Conservation (phyloP, 2,113 vertebrate species). For the Heptranchias perlo region DNA sequence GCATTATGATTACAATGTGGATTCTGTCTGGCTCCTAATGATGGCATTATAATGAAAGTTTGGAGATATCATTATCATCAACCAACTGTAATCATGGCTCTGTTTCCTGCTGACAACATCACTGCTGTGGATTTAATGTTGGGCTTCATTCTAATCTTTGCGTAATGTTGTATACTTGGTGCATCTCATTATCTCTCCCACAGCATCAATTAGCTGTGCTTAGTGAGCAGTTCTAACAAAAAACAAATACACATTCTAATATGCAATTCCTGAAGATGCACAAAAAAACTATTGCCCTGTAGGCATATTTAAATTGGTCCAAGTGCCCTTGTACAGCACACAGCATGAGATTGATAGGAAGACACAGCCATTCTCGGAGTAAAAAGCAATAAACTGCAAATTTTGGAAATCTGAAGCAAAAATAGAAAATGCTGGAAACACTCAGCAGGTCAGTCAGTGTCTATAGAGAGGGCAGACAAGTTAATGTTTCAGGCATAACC, state of each 20-base stretch:
- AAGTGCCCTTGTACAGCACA: neutral
- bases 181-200: neutral
- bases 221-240: neutral
- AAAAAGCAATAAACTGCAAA: neutral
- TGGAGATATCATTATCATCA: neutral
- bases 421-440: neutral
- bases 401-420: neutral
- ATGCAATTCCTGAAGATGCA: neutral
- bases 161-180: neutral
- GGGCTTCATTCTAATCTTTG: neutral
- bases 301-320: neutral
- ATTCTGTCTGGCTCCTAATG: neutral
- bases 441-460: too few species aligned
- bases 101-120: conserved; percentile 11
- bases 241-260: too few species aligned
- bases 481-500: neutral
- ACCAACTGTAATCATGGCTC: neutral
- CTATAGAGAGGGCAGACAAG: too few species aligned
- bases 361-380: neutral
- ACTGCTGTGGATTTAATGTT: neutral
- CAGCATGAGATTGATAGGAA: neutral
- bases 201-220: conserved; percentile 19
- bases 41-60: neutral
- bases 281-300: neutral
- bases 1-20: neutral